These are phyloP conservation scores for Apteryx owenii DNA, from an alignment of 2,113 vertebrate species.

Conservation along the genomic window DNA sequence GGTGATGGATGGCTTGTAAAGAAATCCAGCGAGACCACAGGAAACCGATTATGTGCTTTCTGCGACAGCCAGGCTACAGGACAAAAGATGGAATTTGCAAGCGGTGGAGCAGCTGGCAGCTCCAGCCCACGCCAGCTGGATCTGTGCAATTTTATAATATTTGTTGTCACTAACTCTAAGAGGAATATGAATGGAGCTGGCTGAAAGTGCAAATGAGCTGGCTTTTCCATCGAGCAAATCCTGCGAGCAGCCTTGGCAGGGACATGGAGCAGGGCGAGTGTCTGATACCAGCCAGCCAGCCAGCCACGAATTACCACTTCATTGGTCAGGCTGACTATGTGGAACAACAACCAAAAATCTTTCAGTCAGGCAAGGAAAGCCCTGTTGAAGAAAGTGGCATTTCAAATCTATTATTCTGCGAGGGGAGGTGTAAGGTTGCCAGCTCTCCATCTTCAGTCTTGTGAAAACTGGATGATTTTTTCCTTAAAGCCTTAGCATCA, in stretches of 20 bases:
- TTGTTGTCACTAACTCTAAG: conserved; percentile 61
- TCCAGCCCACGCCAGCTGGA: conserved; percentile 54
- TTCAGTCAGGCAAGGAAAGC: conserved; percentile 28
- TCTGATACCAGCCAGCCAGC: neutral
- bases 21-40: neutral
- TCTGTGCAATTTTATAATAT: conserved; percentile 61
- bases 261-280: neutral
- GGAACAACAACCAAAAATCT: neutral
- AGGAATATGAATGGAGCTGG: conserved; percentile 63
- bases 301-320: conserved; percentile 1
- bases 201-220: conserved; percentile 50
- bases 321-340: neutral
- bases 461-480: fast-evolving
- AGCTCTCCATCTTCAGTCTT: neutral
- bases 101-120: conserved; percentile 26
- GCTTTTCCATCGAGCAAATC: neutral
- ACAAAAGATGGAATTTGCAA: conserved; percentile 58
- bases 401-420: neutral
- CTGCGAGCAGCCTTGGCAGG: conserved; percentile 39
- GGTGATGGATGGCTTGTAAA: conserved; percentile 28
- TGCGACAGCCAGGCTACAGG: conserved; percentile 21
- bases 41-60: conserved; percentile 24
- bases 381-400: conserved; percentile 11
- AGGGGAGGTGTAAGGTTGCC: neutral
- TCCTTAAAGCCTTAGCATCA: neutral